Evolutionary conservation across 2,888 invertebrate genomes (phyloP), one percentile per base, ranked within the genome.

Genomic region (Sphecodes monilicornis): DNA sequence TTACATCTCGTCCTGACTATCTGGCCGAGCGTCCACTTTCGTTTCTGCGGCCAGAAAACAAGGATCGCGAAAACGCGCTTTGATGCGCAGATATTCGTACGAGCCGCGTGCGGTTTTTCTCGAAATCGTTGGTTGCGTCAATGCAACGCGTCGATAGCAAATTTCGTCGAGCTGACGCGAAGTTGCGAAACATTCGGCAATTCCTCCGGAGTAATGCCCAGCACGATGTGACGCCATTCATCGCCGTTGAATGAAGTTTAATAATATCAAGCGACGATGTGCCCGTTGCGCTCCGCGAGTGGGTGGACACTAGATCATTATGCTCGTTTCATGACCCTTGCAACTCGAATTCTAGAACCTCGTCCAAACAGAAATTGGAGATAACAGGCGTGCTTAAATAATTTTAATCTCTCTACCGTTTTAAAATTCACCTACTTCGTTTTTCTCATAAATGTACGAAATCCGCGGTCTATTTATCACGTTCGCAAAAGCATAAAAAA

Each of bases 51-150:
- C 29, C 46, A 46, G 64, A 66, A 78, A 87, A 80, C 66, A 68
- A 76, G 32, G 54, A 22, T 10, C 36, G 36, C 66, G n/a, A 22
- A 57, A 8, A n/a, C 32, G 18, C 71, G 36, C 75, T 43, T 64
- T 57, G 50, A 39, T 18, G 46, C 3, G 18, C 74, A 50, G 39
- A 29, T 13, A 64, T 79, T 57, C 26, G 85, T 75, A 76, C 81
- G 78, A 73, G 64, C 69, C 32, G 50, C 72, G 3, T n/a, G 22
- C 50, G 73, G 78, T 32, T 76, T 82, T 78, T 39, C 18, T 57
- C 39, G 69, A 76, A 71, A 32, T 29, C 66, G 36, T 82, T 71
- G 66, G 36, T 82, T 71, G 66, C 86, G 74, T 86, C 85, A 74
- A 75, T 50, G 69, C 69, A 36, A 0, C 36, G 41, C 50, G 69